A percentile compares a stretch with the other conserved stretches of the same genome.
phyloP scores from a whole-genome alignment of 2,888 invertebrate genomes.

The Agriopis leucophaearia region DNA sequence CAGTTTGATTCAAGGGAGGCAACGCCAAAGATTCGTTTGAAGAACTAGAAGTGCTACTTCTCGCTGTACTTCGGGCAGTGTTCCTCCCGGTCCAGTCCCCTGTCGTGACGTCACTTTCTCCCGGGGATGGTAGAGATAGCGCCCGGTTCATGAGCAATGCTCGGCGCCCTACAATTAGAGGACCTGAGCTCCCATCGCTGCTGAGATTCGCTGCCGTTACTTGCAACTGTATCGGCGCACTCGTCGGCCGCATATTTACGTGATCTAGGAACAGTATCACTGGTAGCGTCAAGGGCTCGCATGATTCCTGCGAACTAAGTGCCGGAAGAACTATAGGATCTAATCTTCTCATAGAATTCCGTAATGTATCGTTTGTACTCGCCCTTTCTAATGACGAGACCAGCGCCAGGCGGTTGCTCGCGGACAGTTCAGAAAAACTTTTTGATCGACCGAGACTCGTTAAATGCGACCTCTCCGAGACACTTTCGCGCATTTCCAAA shows the following conservation, averaged over 20 bases:
- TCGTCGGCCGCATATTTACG: slow-evolving; percentile 79
- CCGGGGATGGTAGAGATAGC: slow-evolving; percentile 77
- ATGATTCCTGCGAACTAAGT: slow-evolving; percentile 65
- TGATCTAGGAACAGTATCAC: slow-evolving; percentile 81
- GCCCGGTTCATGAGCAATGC: slow-evolving; percentile 79
- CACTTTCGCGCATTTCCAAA: slow-evolving; percentile 55
- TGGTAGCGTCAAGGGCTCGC: slow-evolving; percentile 77
- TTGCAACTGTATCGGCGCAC: slow-evolving; percentile 81
- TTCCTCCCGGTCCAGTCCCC: slow-evolving; percentile 76
- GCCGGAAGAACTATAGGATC: slow-evolving; percentile 80
- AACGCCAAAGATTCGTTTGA: slow-evolving; percentile 75
- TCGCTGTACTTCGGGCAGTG: slow-evolving; percentile 70
- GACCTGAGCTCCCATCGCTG: slow-evolving; percentile 74
- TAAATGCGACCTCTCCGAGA: slow-evolving; percentile 57
- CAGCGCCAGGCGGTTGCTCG: slow-evolving; percentile 61
- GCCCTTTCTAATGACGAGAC: slow-evolving; percentile 68
- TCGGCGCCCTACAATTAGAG: slow-evolving; percentile 76
- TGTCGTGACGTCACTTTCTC: slow-evolving; percentile 73
- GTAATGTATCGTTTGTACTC: slow-evolving; percentile 69
- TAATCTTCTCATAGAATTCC: slow-evolving; percentile 79
- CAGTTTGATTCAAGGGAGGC: slow-evolving; percentile 59
- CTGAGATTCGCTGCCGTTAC: slow-evolving; percentile 80
- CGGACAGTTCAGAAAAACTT: slow-evolving; percentile 75
- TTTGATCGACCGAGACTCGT: slow-evolving; percentile 71
- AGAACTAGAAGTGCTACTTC: slow-evolving; percentile 76